A percentile compares a stretch with the other conserved stretches of the same genome.
phyloP scores from a whole-genome alignment of 2,888 invertebrate genomes.

The Conops quadrifasciatus region DNA sequence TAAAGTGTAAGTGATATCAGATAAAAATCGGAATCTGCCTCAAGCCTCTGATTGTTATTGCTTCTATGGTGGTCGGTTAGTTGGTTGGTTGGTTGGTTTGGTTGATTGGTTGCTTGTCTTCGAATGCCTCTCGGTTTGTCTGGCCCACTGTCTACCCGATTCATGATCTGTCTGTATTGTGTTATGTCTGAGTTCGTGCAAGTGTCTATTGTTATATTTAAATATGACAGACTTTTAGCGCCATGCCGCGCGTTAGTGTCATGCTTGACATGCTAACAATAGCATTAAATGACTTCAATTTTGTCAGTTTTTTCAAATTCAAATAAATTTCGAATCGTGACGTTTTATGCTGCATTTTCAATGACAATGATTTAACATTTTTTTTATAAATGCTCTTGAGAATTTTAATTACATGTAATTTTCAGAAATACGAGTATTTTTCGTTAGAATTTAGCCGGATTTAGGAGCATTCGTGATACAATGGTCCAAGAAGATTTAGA shows the following conservation, averaged over 20 bases:
- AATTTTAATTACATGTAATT: neutral
- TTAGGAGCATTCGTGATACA: no score
- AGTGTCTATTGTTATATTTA: no score
- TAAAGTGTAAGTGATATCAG: neutral
- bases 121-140: neutral
- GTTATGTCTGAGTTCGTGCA: neutral
- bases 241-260: conserved; percentile 22
- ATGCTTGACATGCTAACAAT: conserved; percentile 19
- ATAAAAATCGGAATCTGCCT: no score
- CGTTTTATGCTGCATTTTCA: neutral
- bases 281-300: conserved; percentile 13
- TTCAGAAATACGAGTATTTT: neutral
- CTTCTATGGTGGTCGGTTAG: no score
- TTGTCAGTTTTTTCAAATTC: conserved; percentile 19
- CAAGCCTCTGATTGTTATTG: no score
- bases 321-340: neutral
- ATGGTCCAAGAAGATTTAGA: no score
- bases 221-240: conserved; percentile 30
- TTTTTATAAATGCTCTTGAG: neutral
- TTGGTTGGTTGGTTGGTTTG: no score
- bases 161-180: neutral
- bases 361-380: neutral
- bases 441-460: no score
- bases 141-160: neutral
- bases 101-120: neutral